These are phyloP conservation scores for Melolontha melolontha DNA, from an alignment of 2,888 invertebrate species.

Conservation along the genomic window DNA sequence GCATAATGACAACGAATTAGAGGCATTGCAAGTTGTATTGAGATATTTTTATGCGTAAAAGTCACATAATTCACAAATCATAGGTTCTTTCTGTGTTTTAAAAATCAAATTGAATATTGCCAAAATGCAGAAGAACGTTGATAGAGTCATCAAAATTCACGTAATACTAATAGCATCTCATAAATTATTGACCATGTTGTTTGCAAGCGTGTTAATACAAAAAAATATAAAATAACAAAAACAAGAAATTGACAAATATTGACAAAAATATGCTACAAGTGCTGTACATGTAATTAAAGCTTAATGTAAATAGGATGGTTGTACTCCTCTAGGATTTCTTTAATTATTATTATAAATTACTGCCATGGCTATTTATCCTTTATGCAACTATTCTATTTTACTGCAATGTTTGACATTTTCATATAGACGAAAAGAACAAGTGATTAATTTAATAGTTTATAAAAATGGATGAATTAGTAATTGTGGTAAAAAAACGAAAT, in stretches of 20 bases:
- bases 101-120: too few relatives aligned
- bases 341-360: constrained; percentile 2
- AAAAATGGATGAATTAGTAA: neutral
- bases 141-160: too few relatives aligned
- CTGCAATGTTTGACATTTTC: constrained; percentile 5
- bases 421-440: neutral
- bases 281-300: too few relatives aligned
- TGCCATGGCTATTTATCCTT: constrained; percentile 15
- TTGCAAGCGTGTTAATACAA: too few relatives aligned
- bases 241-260: constrained; percentile 35
- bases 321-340: neutral
- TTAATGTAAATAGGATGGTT: constrained; percentile 30
- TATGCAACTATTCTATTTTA: constrained; percentile 19
- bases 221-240: neutral
- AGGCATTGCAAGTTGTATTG: too few relatives aligned
- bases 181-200: too few relatives aligned
- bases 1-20: too few relatives aligned
- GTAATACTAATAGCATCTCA: too few relatives aligned
- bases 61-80: too few relatives aligned
- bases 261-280: constrained; percentile 8
- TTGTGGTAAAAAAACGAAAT: constrained; percentile 11
- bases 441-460: constrained; percentile 11
- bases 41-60: too few relatives aligned
- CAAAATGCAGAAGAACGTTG: too few relatives aligned
- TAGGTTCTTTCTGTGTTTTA: too few relatives aligned